Percentiles rank a stretch among this genome's conserved stretches.
Evolutionary conservation across 2,797 vertebrate species (phyloP).

Genomic region (Schizopygopsis malacanthus): DNA sequence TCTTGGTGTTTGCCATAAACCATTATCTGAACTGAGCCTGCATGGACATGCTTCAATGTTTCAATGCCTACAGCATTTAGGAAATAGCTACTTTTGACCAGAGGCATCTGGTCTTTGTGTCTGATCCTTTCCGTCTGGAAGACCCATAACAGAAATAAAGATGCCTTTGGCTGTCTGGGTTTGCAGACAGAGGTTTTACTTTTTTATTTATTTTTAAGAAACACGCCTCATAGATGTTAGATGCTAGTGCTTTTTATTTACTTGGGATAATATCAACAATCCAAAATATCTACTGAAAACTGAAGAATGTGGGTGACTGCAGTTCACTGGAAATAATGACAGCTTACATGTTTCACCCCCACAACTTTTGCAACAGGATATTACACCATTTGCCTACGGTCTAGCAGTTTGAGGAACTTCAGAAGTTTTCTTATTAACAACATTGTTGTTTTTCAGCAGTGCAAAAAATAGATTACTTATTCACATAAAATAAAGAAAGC

Average conservation of each 20-base stretch:
- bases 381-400: not conserved
- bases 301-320: not conserved
- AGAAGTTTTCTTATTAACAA: not conserved
- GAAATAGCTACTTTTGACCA: constrained; percentile 25
- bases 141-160: constrained; percentile 30
- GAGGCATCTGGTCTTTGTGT: not conserved
- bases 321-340: constrained; percentile 1
- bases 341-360: not conserved
- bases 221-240: not conserved
- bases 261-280: not conserved
- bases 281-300: not conserved
- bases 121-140: constrained; percentile 15
- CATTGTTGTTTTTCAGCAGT: not conserved
- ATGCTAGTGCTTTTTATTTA: not conserved
- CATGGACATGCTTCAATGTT: constrained; percentile 17
- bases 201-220: not conserved
- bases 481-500: not conserved
- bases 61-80: constrained; percentile 1
- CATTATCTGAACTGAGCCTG: constrained; percentile 13
- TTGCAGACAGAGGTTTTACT: not conserved
- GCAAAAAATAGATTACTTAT: not conserved
- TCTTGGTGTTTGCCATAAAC: not conserved
- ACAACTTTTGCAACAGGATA: constrained; percentile 37
- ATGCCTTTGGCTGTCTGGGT: constrained; percentile 2
- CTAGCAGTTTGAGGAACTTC: constrained; percentile 15